These are phyloP conservation scores for Nemotelus nigrinus DNA, from an alignment of 2,888 invertebrate species.

Conservation along the genomic window DNA sequence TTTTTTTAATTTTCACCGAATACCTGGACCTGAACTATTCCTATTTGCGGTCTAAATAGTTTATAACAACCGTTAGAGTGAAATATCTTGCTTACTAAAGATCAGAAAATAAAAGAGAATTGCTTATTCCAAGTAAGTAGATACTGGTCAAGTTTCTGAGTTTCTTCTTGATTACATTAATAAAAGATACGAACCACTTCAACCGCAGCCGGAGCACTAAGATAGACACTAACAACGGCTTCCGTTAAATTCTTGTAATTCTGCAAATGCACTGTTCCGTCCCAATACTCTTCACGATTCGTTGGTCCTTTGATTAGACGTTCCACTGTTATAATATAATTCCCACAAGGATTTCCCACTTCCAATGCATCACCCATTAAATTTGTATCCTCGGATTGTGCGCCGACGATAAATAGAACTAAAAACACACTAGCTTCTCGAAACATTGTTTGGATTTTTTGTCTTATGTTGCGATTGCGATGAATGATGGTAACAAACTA, in stretches of 20 bases:
- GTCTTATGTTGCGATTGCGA: not conserved
- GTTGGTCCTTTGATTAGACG: conserved; percentile 45
- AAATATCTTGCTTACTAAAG: too few species aligned
- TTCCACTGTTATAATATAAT: conserved; percentile 40
- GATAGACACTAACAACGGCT: conserved; percentile 21
- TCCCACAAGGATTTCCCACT: conserved; percentile 41
- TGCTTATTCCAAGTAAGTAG: too few species aligned
- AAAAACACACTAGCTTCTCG: conserved; percentile 27
- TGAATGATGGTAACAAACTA: conserved; percentile 25
- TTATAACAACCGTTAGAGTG: too few species aligned
- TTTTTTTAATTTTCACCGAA: too few species aligned
- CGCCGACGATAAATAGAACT: not conserved
- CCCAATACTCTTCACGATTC: conserved; percentile 45
- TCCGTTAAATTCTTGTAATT: conserved; percentile 39
- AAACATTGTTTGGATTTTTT: not conserved
- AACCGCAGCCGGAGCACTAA: conserved; percentile 39
- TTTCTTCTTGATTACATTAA: not conserved
- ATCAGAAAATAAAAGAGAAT: too few species aligned
- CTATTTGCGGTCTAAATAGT: too few species aligned
- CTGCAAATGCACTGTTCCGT: conserved; percentile 34
- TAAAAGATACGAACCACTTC: conserved; percentile 32
- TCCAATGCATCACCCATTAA: conserved; percentile 29
- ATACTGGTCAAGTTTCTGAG: too few species aligned
- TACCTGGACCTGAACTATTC: too few species aligned
- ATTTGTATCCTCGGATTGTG: not conserved